phyloP scores from a whole-genome alignment of 2,888 invertebrate genomes.

The Apeira syringaria region DNA sequence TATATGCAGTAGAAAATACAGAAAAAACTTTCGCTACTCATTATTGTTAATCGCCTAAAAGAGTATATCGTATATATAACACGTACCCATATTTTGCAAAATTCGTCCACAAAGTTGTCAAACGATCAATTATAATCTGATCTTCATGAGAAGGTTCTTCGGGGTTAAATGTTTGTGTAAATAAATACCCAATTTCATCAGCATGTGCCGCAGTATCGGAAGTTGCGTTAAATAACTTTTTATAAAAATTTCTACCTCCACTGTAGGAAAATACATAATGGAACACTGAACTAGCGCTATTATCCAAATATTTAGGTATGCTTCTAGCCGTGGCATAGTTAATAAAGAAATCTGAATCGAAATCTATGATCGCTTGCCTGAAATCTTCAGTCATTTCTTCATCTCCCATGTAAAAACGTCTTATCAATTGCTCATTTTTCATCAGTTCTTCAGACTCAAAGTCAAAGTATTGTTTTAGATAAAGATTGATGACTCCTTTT shows the following conservation, averaged over 20 bases:
- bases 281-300: neutral
- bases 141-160: neutral
- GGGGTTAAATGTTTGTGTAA: neutral
- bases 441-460: neutral
- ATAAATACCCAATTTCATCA: neutral
- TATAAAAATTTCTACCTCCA: neutral
- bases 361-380: neutral
- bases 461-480: neutral
- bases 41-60: no score
- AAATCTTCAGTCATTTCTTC: neutral
- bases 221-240: neutral
- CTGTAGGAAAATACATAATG: neutral
- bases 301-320: neutral
- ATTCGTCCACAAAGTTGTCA: neutral
- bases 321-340: neutral
- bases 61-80: no score
- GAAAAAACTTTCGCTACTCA: no score
- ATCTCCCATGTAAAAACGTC: neutral
- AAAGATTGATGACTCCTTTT: neutral
- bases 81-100: neutral
- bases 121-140: neutral
- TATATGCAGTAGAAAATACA: no score
- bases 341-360: neutral
- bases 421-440: neutral
- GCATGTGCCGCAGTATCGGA: neutral